phyloP scores from a whole-genome alignment of 2,797 vertebrate genomes.

The Bufotes viridis region DNA sequence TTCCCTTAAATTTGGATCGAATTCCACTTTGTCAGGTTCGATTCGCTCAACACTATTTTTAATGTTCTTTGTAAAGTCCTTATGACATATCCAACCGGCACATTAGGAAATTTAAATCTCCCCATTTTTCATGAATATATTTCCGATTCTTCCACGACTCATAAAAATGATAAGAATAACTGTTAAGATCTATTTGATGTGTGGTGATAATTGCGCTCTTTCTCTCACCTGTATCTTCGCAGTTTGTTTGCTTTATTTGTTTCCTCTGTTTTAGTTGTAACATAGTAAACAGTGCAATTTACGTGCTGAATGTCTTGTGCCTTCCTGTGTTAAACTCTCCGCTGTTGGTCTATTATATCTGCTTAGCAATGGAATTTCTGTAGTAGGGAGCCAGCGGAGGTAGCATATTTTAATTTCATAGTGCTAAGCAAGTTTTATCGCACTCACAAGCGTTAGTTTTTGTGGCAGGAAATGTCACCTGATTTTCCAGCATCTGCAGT shows the following conservation, averaged over 20 bases:
- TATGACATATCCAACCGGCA: neutral
- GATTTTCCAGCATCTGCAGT: neutral
- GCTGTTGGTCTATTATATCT: neutral
- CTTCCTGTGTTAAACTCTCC: neutral
- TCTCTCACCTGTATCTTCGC: neutral
- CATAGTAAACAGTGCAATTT: neutral
- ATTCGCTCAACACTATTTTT: too few relatives aligned
- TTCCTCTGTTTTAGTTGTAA: neutral
- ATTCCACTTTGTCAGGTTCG: too few relatives aligned
- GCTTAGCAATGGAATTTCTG: conserved; percentile 1
- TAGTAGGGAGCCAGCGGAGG: neutral
- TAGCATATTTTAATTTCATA: conserved; percentile 8
- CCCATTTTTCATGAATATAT: neutral
- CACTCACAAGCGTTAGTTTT: neutral
- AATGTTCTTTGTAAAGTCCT: neutral
- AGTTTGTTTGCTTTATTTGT: neutral
- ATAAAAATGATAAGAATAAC: neutral
- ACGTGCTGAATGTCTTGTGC: neutral
- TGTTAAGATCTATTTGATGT: neutral
- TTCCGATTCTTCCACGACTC: neutral
- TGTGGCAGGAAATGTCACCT: neutral
- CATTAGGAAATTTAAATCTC: neutral
- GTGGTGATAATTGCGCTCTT: neutral
- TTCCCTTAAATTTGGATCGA: too few relatives aligned
- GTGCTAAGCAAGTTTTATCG: neutral